Percentiles rank a stretch among this genome's conserved stretches.
Evolutionary conservation across 2,797 vertebrate genomes (phyloP).

Genomic region (Halcyon leucocephala): DNA sequence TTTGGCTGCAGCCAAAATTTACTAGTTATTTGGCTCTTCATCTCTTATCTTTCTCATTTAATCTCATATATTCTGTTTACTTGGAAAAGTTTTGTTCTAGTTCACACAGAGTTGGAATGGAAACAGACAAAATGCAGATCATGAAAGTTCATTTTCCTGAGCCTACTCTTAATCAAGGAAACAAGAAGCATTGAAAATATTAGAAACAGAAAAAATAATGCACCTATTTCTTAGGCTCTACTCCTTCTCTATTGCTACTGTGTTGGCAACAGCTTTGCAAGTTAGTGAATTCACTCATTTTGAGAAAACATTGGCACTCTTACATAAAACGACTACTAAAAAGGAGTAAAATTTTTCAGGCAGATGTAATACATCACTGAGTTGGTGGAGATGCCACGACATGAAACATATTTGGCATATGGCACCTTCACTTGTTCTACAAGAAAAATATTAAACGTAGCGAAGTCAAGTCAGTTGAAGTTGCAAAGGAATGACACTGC

Average conservation of each 20-base stretch:
- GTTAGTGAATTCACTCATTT: not conserved
- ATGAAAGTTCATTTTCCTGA: not conserved
- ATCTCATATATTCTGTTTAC: not conserved
- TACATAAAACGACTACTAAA: not conserved
- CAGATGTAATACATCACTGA: not conserved
- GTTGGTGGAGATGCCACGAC: slow-evolving; percentile 12
- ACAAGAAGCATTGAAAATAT: not conserved
- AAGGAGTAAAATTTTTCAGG: not conserved
- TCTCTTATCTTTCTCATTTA: not conserved
- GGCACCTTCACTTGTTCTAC: not conserved
- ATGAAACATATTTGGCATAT: slow-evolving; percentile 15
- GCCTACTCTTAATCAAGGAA: not conserved
- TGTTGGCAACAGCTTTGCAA: not conserved
- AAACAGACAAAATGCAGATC: not conserved
- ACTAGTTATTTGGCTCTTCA: not conserved
- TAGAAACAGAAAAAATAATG: too few relatives aligned
- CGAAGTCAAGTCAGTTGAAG: slow-evolving; percentile 18
- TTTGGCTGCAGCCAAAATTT: not conserved
- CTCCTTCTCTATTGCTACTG: not conserved
- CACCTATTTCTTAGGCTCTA: not conserved
- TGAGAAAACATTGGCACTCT: slow-evolving; percentile 15
- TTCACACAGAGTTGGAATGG: not conserved
- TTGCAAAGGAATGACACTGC: not conserved
- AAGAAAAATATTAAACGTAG: slow-evolving; percentile 27
- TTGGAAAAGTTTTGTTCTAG: not conserved